Evolutionary conservation across 1,140 invertebrate species (phyloP), one percentile per base, ranked within the genome.

Genomic region (Panulirus ornatus): DNA sequence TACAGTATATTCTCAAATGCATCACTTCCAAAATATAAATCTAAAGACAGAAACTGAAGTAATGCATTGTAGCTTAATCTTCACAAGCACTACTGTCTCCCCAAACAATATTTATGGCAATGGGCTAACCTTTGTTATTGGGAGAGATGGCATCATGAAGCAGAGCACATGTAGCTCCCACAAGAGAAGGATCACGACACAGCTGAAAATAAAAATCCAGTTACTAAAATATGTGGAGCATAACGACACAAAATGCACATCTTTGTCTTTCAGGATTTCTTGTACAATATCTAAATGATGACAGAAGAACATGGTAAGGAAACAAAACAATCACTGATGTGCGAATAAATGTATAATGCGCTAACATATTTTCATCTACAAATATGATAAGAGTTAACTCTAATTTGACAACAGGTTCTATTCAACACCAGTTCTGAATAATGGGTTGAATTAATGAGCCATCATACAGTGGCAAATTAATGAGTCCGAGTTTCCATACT

Each of bases 61-160:
- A 3, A 38, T 19, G 34, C 8, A 63, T 14, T 70, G 22, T n/a
- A 40, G 27, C n/a, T n/a, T n/a, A n/a, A n/a, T n/a, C n/a, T n/a
- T n/a, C n/a, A n/a, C n/a, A n/a, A n/a, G n/a, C n/a, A n/a, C n/a
- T n/a, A n/a, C n/a, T n/a, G n/a, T n/a, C n/a, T n/a, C n/a, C n/a
- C n/a, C n/a, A n/a, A n/a, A n/a, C n/a, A n/a, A n/a, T n/a, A n/a
- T n/a, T n/a, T n/a, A n/a, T n/a, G n/a, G n/a, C n/a, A 30, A n/a
- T 19, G 19, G 22, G 19, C 84, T 78, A 27, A 87, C 84, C 84
- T 87, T 87, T 87, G 44, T 87, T 40, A 34, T 75, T 87, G 36
- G 84, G 84, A 8, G 51, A 87, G 54, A 87, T 51, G 11, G 58
- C 51, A 42, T 87, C 84, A 63, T 87, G 84, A 34, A 87, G 75